Evolutionary conservation across 2,113 vertebrate genomes (phyloP).

Genomic region (Apeltes quadracus): DNA sequence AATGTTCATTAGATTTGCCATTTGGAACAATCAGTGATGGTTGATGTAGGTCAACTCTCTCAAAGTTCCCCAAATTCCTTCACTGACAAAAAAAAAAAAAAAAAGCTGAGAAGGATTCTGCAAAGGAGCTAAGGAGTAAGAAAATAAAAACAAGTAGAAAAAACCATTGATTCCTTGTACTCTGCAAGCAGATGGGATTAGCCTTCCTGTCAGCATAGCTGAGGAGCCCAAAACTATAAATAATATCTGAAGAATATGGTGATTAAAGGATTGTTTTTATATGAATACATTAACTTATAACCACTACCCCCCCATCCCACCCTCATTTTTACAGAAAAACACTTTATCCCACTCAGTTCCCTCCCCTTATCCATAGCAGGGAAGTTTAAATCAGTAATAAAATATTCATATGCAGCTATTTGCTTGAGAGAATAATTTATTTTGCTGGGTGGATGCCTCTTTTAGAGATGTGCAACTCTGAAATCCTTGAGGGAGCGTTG

Average conservation of each 20-base stretch:
- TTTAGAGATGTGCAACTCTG: constrained; percentile 68
- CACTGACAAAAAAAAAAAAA: constrained; percentile 27
- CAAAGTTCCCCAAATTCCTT: constrained; percentile 24
- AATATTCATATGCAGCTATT: constrained; percentile 81
- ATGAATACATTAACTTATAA: constrained; percentile 66
- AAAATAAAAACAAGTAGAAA: constrained; percentile 57
- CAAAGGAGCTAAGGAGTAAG: constrained; percentile 34
- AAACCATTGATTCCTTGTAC: constrained; percentile 61
- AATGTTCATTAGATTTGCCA: constrained; percentile 52
- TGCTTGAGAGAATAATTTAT: constrained; percentile 82
- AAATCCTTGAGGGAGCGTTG: constrained; percentile 72
- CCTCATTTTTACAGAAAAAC: constrained; percentile 35
- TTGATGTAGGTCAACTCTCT: constrained; percentile 38
- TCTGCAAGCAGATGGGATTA: constrained; percentile 68
- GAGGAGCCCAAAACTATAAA: constrained; percentile 69
- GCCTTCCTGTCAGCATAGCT: constrained; percentile 67
- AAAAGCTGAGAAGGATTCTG: constrained; percentile 24
- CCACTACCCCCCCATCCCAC: not conserved
- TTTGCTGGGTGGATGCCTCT: constrained; percentile 76
- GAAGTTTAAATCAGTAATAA: constrained; percentile 78
- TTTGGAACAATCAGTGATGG: constrained; percentile 43
- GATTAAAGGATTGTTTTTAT: constrained; percentile 74
- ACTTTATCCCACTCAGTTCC: constrained; percentile 59
- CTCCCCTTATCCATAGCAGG: constrained; percentile 59
- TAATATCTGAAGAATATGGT: constrained; percentile 71